Evolutionary conservation across 92 coral and sea anemone genomes (phyloP), one percentile per base, ranked within the genome.

Genomic region (Siderastrea siderea): DNA sequence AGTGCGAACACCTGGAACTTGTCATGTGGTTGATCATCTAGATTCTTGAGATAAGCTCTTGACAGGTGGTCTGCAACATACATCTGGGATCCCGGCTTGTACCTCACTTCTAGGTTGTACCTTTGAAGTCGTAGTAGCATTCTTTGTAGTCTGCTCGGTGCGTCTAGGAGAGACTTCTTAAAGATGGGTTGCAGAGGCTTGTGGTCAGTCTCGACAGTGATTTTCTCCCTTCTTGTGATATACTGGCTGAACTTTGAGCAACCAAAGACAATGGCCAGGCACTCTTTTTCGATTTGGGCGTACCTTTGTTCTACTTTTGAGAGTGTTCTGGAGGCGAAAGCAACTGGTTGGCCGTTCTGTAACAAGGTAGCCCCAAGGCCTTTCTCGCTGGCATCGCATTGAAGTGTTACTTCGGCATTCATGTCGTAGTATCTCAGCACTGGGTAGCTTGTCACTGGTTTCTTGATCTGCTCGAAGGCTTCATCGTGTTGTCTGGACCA

Each of bases 41-140:
- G 59, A 54, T 38, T 12, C 19, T 49, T 71, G 52, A 65, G 82
- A 7, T 74, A 57, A 1, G 88, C 88, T 84, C 81, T 72, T 54
- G 80, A 72, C 43, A 61, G 66, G 17, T 61, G 66, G 17, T 61
- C 43, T 9, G 66, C 66, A 8, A 61, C 66, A 16, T 2, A 84
- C 45, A 51, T 72, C 53, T 84, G 69, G 1, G 70, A 38, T 5
- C 78, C 81, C 12, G 57, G 80, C 69, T 84, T 84, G 81, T 84
- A 84, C 50, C 2, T 50, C 16, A 74, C 81, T 13, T 84, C 63
- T 1, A 84, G 74, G 81, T 74, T 72, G 66, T 68, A 87, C 69
- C 72, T 44, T 60, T 87, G 87, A 19, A 87, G 80, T 61, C 87
- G 58, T 3, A 87, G 81, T 7, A 87, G 70, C 87, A 87, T 87